Percentiles rank a stretch among this genome's conserved stretches.
These are phyloP conservation scores for Rhaphigaster nebulosa DNA, from an alignment of 2,888 invertebrate genomes.

Conservation along the genomic window DNA sequence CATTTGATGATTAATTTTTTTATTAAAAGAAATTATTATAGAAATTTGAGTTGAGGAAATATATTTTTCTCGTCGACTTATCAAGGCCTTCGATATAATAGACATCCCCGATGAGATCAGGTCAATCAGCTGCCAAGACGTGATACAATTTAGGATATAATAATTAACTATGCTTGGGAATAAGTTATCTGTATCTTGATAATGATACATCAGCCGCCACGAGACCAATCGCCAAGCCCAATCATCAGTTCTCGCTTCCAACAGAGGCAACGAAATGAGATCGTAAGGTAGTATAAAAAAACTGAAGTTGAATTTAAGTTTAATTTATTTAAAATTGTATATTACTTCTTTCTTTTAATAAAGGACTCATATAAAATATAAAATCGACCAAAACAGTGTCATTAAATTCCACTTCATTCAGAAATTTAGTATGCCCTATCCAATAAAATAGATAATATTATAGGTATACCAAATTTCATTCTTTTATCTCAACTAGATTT, in stretches of 20 bases:
- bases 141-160: conserved; percentile 19
- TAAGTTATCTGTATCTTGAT: background rate
- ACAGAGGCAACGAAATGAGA: background rate
- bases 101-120: background rate
- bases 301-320: too few relatives aligned
- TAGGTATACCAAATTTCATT: too few relatives aligned
- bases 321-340: too few relatives aligned
- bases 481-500: too few relatives aligned
- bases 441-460: too few relatives aligned
- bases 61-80: background rate
- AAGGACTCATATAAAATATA: too few relatives aligned
- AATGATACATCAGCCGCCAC: background rate
- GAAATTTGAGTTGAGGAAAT: background rate
- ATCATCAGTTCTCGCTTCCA: background rate
- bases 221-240: background rate
- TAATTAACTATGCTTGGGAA: background rate
- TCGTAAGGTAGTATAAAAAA: too few relatives aligned
- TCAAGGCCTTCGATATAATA: conserved; percentile 9
- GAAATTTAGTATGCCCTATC: too few relatives aligned
- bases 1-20: background rate
- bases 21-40: background rate
- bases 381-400: too few relatives aligned
- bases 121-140: background rate
- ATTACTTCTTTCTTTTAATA: too few relatives aligned
- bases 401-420: too few relatives aligned